Conservation (phyloP, 2,888 invertebrate species). For the Diplazon laetatorius region DNA sequence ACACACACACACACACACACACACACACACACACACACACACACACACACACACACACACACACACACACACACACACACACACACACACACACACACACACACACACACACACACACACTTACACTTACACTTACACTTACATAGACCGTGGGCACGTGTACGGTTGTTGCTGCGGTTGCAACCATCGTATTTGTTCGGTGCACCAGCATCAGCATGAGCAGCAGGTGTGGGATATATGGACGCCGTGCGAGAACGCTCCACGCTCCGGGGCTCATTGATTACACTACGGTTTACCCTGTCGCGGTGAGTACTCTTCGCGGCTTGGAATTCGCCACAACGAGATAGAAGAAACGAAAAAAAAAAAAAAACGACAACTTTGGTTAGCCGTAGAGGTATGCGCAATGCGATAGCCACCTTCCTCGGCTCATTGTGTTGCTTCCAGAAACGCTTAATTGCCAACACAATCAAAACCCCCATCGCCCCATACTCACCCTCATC, state of each 20-base stretch:
- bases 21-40: too few species aligned
- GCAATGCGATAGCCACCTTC: neutral
- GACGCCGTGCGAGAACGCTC: neutral
- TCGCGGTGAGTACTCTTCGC: conserved; percentile 5
- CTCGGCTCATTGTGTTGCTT: conserved; percentile 2
- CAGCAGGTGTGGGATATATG: conserved; percentile 52
- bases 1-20: too few species aligned
- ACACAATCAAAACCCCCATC: conserved; percentile 32
- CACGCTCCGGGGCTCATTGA: conserved; percentile 41
- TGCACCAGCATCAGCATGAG: too few species aligned
- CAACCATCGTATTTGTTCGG: conserved; percentile 38
- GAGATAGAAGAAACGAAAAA: conserved; percentile 16
- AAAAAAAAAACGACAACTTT: too few species aligned
- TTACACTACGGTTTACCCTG: conserved; percentile 28
- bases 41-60: too few species aligned
- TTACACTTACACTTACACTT: too few species aligned
- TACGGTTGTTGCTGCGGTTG: neutral
- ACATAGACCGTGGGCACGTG: too few species aligned
- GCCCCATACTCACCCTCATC: neutral
- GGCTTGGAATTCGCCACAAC: conserved; percentile 5
- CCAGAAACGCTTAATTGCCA: conserved; percentile 17
- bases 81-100: too few species aligned
- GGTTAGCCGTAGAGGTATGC: conserved; percentile 1
- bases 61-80: too few species aligned
- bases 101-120: too few species aligned